Conservation (phyloP, 2,797 vertebrate genomes). For the Micropoecilia bifurca region DNA sequence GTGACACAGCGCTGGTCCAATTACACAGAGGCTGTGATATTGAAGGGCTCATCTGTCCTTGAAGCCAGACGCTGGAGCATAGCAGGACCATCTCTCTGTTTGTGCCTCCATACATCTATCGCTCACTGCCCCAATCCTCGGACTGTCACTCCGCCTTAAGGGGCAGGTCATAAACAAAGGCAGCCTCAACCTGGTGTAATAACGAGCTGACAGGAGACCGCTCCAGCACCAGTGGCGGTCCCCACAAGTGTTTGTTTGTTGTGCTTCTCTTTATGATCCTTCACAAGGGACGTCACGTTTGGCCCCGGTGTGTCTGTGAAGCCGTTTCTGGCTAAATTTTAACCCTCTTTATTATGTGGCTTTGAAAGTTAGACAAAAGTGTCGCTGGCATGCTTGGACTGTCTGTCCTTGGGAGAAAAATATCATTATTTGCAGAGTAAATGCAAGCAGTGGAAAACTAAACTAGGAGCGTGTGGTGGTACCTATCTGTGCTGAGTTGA, state of each 20-base stretch:
- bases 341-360: background rate
- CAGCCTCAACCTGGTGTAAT: slow-evolving; percentile 49
- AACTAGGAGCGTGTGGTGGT: background rate
- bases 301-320: slow-evolving; percentile 35
- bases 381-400: background rate
- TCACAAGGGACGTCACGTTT: slow-evolving; percentile 48
- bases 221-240: slow-evolving; percentile 31
- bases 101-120: slow-evolving; percentile 51
- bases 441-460: background rate
- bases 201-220: slow-evolving; percentile 53
- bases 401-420: background rate
- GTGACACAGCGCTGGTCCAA: slow-evolving; percentile 69
- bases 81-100: slow-evolving; percentile 58
- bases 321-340: slow-evolving; percentile 12
- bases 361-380: background rate
- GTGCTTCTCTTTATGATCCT: slow-evolving; percentile 29
- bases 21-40: slow-evolving; percentile 68
- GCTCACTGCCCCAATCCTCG: slow-evolving; percentile 59
- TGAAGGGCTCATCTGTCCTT: slow-evolving; percentile 69
- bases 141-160: slow-evolving; percentile 67
- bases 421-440: background rate
- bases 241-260: slow-evolving; percentile 20
- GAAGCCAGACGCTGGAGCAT: slow-evolving; percentile 66
- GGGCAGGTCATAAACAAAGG: slow-evolving; percentile 71
- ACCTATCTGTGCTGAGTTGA: background rate